Conservation (phyloP, 2,113 vertebrate genomes). For the Tragelaphus strepsiceros region DNA sequence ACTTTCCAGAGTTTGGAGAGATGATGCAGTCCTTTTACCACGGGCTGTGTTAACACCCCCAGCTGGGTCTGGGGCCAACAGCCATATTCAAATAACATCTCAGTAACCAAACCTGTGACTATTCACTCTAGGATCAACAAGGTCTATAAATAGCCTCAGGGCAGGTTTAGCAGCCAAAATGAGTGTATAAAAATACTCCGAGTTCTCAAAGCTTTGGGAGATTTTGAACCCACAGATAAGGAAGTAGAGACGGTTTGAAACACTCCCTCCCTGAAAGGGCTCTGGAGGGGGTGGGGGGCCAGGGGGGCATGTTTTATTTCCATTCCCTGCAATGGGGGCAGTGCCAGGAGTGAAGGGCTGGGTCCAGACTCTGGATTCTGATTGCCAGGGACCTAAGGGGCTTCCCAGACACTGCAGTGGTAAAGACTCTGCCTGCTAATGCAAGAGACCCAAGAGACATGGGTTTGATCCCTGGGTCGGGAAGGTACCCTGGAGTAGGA, state of each 20-base stretch:
- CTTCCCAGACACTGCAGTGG: not conserved
- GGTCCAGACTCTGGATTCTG: not conserved
- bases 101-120: not conserved
- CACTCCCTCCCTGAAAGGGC: too few relatives aligned
- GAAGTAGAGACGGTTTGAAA: rapidly evolving
- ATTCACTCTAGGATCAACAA: not conserved
- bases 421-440: not conserved
- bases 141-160: not conserved
- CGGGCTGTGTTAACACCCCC: not conserved
- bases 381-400: not conserved
- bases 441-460: not conserved
- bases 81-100: not conserved
- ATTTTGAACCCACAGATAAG: not conserved
- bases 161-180: not conserved
- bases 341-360: not conserved
- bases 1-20: not conserved
- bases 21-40: not conserved
- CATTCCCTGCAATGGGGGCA: not conserved
- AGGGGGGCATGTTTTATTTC: too few relatives aligned
- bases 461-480: not conserved
- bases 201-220: not conserved
- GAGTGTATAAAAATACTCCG: not conserved
- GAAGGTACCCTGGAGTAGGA: not conserved
- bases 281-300: too few relatives aligned
- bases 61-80: not conserved